Evolutionary conservation across 2,113 vertebrate genomes (phyloP).

Genomic region (Galeopterus variegatus): DNA sequence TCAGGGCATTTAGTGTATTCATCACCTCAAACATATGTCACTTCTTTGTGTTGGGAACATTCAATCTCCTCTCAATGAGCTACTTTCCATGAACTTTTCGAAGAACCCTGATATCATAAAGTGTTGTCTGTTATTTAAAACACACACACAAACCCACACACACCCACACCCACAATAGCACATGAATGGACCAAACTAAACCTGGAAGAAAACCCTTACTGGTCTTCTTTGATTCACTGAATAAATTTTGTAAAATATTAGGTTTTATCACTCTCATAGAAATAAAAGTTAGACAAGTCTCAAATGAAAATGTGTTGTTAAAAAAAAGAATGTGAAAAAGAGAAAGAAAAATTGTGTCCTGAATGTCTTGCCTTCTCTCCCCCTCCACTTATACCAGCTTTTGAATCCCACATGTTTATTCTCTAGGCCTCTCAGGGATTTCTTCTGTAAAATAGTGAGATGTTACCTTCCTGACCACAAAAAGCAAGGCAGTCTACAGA

Average conservation of each 20-base stretch:
- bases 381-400: accelerated
- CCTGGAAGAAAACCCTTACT: not conserved
- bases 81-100: too few species aligned
- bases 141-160: not conserved
- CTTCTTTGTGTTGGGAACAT: too few species aligned
- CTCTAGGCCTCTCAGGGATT: not conserved
- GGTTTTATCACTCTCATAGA: not conserved
- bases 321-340: not conserved
- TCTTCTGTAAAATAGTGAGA: not conserved
- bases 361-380: not conserved
- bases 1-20: too few species aligned
- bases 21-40: too few species aligned
- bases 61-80: too few species aligned
- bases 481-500: not conserved
- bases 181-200: not conserved
- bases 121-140: not conserved
- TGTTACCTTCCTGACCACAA: not conserved
- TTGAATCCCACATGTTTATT: not conserved
- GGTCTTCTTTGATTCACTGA: not conserved
- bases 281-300: slow-evolving; percentile 38
- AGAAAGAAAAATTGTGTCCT: not conserved
- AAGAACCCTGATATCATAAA: not conserved
- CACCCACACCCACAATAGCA: not conserved
- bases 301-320: not conserved
- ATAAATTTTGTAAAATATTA: not conserved